Conservation (phyloP, 2,113 vertebrate genomes). For the Mesembrinibis cayennensis region DNA sequence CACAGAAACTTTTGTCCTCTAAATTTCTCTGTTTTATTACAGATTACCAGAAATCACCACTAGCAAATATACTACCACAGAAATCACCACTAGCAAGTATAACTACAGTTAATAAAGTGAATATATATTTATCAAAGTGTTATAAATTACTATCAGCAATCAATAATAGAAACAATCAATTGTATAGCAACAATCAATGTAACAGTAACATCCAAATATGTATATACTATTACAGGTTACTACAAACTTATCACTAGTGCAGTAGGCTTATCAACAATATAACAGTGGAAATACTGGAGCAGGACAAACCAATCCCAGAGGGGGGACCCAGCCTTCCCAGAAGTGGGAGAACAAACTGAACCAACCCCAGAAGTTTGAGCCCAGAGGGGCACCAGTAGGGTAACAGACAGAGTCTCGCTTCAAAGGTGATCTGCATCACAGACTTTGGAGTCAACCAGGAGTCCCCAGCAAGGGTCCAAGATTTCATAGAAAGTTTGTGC, state of each 20-base stretch:
- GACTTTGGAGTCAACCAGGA: not conserved
- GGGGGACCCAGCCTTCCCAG: accelerated
- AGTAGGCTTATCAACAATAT: not conserved
- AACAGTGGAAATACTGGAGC: not conserved
- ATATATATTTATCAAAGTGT: not conserved
- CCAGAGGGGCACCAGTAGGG: accelerated
- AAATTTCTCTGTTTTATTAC: not conserved
- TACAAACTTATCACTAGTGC: not conserved
- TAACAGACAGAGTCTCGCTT: not conserved
- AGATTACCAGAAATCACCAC: not conserved
- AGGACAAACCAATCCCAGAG: not conserved
- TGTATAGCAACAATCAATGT: not conserved
- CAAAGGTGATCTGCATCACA: not conserved
- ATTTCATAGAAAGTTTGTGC: not conserved
- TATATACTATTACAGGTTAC: not conserved
- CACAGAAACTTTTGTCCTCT: not conserved
- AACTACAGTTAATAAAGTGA: not conserved
- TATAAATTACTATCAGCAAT: not conserved
- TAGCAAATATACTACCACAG: not conserved
- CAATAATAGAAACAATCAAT: not conserved
- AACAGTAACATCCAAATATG: not conserved
- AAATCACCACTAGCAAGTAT: not conserved
- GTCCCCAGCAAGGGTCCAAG: not conserved
- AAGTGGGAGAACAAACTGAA: not conserved
- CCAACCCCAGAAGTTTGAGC: not conserved